Evolutionary conservation across 2,113 vertebrate genomes (phyloP).

Genomic region (Poecile atricapillus): DNA sequence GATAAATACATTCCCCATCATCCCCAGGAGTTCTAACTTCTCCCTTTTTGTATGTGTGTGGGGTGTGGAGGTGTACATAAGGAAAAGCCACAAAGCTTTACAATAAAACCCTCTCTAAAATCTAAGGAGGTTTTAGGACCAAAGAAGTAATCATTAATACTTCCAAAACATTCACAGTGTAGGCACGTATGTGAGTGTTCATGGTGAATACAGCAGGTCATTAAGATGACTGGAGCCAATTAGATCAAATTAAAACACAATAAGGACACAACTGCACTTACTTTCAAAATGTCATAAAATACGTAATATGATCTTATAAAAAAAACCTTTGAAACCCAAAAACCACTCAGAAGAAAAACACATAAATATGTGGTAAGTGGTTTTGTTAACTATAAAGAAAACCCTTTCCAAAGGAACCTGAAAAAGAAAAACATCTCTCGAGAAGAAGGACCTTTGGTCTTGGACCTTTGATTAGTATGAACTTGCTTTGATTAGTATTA

Average conservation of each 20-base stretch:
- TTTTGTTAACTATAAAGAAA: not conserved
- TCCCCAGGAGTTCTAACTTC: not conserved
- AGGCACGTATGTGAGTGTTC: not conserved
- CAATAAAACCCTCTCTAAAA: constrained; percentile 29
- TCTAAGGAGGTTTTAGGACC: not conserved
- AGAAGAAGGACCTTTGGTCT: not conserved
- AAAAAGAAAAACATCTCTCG: not conserved
- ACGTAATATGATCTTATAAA: not conserved
- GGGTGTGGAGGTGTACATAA: fast-evolving
- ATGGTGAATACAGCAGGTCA: not conserved
- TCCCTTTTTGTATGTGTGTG: not conserved
- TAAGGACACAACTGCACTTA: constrained; percentile 15
- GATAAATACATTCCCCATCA: constrained; percentile 24
- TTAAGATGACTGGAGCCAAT: not conserved
- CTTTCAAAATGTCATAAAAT: constrained; percentile 24
- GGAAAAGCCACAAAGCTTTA: constrained; percentile 51
- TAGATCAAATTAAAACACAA: constrained; percentile 32
- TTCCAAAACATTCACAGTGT: constrained; percentile 36
- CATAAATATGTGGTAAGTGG: not conserved
- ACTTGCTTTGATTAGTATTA: not conserved
- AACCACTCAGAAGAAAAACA: not conserved
- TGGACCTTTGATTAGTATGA: not conserved
- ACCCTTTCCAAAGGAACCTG: not conserved
- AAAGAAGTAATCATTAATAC: constrained; percentile 29
- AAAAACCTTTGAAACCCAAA: not conserved